Conservation (phyloP, 1,140 invertebrate genomes). For the Maconellicoccus hirsutus region DNA sequence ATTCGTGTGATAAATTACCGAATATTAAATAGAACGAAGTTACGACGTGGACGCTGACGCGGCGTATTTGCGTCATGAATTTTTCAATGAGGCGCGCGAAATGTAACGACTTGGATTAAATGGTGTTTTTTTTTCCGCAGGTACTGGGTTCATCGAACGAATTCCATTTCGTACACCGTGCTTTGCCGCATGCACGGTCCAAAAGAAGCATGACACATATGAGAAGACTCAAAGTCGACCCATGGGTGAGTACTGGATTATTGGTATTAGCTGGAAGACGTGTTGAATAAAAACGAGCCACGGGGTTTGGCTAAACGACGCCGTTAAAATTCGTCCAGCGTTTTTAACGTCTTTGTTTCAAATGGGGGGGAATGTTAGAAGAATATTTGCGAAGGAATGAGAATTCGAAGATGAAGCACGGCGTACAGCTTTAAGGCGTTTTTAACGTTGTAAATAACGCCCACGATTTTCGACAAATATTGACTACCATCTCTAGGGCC, state of each 20-base stretch:
- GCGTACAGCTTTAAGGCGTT: neutral
- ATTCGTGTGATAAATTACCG: too few species aligned
- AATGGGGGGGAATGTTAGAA: neutral
- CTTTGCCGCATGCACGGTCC: constrained; percentile 68
- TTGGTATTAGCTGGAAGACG: neutral
- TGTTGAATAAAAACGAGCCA: neutral
- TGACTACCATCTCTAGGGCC: neutral
- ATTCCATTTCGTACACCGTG: constrained; percentile 83
- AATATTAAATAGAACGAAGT: too few species aligned
- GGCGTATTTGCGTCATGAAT: too few species aligned
- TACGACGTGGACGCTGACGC: too few species aligned
- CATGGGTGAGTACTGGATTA: constrained; percentile 57
- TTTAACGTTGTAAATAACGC: neutral
- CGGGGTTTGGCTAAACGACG: neutral
- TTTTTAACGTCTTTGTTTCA: neutral
- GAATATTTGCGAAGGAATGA: neutral
- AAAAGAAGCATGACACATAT: constrained; percentile 76
- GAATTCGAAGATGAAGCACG: too few species aligned
- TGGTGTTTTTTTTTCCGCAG: constrained; percentile 38
- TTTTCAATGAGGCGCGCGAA: too few species aligned
- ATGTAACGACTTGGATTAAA: too few species aligned
- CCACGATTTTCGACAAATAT: neutral
- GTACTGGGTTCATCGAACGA: constrained; percentile 69
- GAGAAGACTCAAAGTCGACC: constrained; percentile 74
- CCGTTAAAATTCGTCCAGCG: neutral